Base-by-base conservation (phyloP, 2,113 vertebrate species). In the Entomyzon cyanotis region DNA sequence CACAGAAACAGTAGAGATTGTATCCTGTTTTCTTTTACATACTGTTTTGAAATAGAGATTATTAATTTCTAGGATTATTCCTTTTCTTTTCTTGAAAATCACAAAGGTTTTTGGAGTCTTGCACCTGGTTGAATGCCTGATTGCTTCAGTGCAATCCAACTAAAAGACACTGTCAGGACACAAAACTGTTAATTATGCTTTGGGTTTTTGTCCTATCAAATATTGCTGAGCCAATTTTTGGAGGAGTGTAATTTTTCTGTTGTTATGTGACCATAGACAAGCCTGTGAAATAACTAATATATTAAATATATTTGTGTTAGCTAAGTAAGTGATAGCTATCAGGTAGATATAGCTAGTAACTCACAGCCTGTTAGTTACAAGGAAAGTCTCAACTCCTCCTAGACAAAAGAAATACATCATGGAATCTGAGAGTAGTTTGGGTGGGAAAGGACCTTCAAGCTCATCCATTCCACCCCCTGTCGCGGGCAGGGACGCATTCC, bases 41-140 rank as follows among this genome's bases (percentile, higher is more conserved):
- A 5, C 13, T 56, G 17, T 25, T 92, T 78, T 92, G 22, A 15
- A 71, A 7, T 37, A 37, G 22, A 35, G 7, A 7, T 58, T 33
- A 31, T 63, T 53, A 7, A 59, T 86, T 60, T 81, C 7, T 75
- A 24, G 5, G 2, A n/a, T 68, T 33, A 33, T 28, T 3, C 0
- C 55, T 7, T 12, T 27, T 20, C 31, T 44, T 70, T 78, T 39
- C 24, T 60, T 64, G 15, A 65, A 70, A 81, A 35, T 39, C 6
- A 2, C 3, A 27, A 33, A 63, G 23, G 18, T 23, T 7, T 90
- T 44, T 65, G 55, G 60, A 50, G 21, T 49, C n/a, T 67, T 46
- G 5, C 27, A 13, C 21, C 9, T 1, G 0, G 1, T 5, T 69
- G 24, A 68, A 23, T 2, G 2, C 25, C 5, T 39, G 15, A 24